These are phyloP conservation scores for Empidonax alnorum DNA, from an alignment of 2,113 vertebrate genomes.

Conservation along the genomic window DNA sequence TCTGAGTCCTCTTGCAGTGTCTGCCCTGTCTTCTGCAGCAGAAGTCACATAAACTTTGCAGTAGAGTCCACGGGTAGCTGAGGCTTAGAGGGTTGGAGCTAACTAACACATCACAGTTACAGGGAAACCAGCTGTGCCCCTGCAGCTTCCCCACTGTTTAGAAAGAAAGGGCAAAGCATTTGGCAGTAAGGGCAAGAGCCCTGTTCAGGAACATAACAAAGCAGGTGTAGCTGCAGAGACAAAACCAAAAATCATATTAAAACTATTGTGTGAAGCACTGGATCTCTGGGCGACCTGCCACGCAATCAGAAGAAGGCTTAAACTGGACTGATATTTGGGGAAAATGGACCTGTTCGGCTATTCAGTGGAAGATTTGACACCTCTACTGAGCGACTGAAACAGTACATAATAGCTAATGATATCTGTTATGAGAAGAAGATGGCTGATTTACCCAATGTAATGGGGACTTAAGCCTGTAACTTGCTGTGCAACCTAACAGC, in stretches of 20 bases:
- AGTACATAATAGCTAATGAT: neutral
- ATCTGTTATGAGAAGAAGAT: neutral
- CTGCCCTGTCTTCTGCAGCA: neutral
- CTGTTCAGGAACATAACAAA: neutral
- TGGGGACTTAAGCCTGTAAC: neutral
- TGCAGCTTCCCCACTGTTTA: neutral
- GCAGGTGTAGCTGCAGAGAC: neutral
- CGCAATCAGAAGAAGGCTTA: neutral
- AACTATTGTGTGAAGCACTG: neutral
- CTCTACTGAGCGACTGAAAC: neutral
- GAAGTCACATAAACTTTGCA: neutral
- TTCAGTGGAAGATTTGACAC: neutral
- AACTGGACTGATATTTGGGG: neutral
- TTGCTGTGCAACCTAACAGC: neutral
- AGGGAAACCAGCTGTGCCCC: neutral
- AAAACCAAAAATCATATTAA: neutral
- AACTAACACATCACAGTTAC: neutral
- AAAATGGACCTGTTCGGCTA: neutral
- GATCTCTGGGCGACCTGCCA: neutral
- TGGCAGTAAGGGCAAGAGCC: neutral
- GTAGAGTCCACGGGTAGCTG: neutral
- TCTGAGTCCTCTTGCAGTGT: neutral
- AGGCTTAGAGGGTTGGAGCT: neutral
- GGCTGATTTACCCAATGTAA: neutral
- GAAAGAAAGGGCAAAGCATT: neutral